Evolutionary conservation across 1,140 invertebrate genomes (phyloP), one percentile per base, ranked within the genome.

Genomic region (Cotesia chilonis): DNA sequence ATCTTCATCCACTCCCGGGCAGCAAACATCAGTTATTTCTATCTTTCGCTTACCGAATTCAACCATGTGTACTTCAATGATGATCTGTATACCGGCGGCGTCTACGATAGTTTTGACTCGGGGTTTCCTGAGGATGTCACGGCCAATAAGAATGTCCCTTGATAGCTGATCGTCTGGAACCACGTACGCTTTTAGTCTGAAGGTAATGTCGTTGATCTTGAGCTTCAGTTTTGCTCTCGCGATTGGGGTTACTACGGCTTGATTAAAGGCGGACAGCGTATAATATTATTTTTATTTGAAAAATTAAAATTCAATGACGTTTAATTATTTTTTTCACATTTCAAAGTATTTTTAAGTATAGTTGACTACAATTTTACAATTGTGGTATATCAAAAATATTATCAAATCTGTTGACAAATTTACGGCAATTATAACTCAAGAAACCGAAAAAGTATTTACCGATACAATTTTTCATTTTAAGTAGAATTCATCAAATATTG

Each of bases 231-330:
- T 60, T 2, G 73, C 54, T 9, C 41, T 28, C 10, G 60, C 75
- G 5, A 76, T 38, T 10, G 75, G 75, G 10, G 17, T 38, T 41
- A 72, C 70, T 12, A 72, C 10, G 5, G 70, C 17, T n/a, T 72
- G 51, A 38, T 76, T 76, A 69, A 76, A 76, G 4, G 68, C 75
- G 17, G 68, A 66, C 74, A 70, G 2, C 20, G 35, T 52, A 14
- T 17, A 17, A 17, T 17, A 17, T 17, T 17, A 17, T 17, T 17
- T 17, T 17, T 17, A 17, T 17, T 17, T 17, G 17, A 17, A 17
- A 17, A 17, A 17, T 17, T 17, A 17, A 17, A 17, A 17, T 17
- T 17, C 17, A 17, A 17, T 17, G 17, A 0, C 17, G 17, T 17
- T 17, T 0, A 17, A 17, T 28, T 28, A 1, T 28, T 28, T 28